Percentiles rank a stretch among this genome's conserved stretches.
phyloP scores from a whole-genome alignment of 1,140 invertebrate genomes.

The Drosophila athabasca region DNA sequence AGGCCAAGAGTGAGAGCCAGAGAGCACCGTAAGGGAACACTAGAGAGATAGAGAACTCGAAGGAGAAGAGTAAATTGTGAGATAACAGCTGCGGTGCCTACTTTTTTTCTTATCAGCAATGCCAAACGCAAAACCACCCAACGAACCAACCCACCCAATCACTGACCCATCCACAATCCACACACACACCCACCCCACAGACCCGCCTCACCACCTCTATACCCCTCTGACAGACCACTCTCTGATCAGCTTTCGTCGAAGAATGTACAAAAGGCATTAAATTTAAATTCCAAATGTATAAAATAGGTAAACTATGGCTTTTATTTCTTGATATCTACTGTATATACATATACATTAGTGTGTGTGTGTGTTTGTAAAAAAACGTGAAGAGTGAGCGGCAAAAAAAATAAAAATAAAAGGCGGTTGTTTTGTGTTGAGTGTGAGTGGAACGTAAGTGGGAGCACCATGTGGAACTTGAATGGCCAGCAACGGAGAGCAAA shows the following conservation, averaged over 20 bases:
- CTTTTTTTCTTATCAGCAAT: conserved; percentile 44
- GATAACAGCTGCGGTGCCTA: conserved; percentile 41
- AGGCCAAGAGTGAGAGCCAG: neutral
- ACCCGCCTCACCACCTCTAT: neutral
- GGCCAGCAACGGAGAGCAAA: conserved; percentile 17
- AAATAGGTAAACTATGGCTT: conserved; percentile 49
- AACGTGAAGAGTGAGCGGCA: conserved; percentile 42
- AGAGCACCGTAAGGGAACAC: neutral
- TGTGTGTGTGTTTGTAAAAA: conserved; percentile 10
- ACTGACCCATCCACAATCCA: conserved; percentile 2
- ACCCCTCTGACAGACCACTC: too few species aligned
- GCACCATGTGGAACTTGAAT: neutral
- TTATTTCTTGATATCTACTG: conserved; percentile 55
- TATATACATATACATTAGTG: conserved; percentile 11
- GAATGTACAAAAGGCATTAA: neutral
- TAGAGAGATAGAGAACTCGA: too few species aligned
- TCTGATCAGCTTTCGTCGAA: too few species aligned
- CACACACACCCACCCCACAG: neutral
- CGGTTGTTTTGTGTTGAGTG: conserved; percentile 22
- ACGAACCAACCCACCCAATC: conserved; percentile 1
- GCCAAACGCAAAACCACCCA: conserved; percentile 5
- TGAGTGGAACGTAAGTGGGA: conserved; percentile 58
- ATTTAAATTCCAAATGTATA: conserved; percentile 51
- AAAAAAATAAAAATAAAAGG: conserved; percentile 37
- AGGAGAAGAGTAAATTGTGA: conserved; percentile 11